These are phyloP conservation scores for Aricia artaxerxes DNA, from an alignment of 2,888 invertebrate genomes.

Conservation along the genomic window DNA sequence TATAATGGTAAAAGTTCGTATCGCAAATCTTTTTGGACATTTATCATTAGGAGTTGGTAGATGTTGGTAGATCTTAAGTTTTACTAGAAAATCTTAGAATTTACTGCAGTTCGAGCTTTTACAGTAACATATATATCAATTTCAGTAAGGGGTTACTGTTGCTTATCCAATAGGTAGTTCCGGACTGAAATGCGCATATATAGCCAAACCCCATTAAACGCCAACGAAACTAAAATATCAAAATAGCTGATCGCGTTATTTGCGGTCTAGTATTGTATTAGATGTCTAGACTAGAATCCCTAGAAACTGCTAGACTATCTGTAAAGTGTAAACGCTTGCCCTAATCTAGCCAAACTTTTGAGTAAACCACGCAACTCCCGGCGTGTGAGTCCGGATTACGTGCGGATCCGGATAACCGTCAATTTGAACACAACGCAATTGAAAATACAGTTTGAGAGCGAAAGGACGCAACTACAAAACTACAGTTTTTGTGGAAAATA, in stretches of 20 bases:
- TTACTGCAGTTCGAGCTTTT: too few relatives aligned
- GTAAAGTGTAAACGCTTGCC: not conserved
- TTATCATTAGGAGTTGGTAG: too few relatives aligned
- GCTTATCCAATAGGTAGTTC: too few relatives aligned
- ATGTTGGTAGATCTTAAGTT: too few relatives aligned
- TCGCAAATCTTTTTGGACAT: too few relatives aligned
- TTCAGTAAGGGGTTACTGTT: too few relatives aligned
- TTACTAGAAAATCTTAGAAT: too few relatives aligned
- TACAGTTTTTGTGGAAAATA: not conserved
- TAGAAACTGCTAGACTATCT: not conserved
- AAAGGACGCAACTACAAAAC: not conserved
- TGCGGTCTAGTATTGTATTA: not conserved
- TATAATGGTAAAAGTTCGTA: too few relatives aligned
- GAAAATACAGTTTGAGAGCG: not conserved
- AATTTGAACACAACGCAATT: not conserved
- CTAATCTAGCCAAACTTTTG: slow-evolving; percentile 17
- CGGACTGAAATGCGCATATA: too few relatives aligned
- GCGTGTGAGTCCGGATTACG: slow-evolving; percentile 7
- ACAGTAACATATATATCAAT: too few relatives aligned
- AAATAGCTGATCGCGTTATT: not conserved
- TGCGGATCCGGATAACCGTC: not conserved
- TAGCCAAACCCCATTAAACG: not conserved
- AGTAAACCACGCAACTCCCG: slow-evolving; percentile 3
- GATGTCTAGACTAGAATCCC: not conserved
- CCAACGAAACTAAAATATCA: not conserved